Evolutionary conservation across 2,113 vertebrate genomes (phyloP), one percentile per base, ranked within the genome.

Genomic region (Bubalus kerabau): DNA sequence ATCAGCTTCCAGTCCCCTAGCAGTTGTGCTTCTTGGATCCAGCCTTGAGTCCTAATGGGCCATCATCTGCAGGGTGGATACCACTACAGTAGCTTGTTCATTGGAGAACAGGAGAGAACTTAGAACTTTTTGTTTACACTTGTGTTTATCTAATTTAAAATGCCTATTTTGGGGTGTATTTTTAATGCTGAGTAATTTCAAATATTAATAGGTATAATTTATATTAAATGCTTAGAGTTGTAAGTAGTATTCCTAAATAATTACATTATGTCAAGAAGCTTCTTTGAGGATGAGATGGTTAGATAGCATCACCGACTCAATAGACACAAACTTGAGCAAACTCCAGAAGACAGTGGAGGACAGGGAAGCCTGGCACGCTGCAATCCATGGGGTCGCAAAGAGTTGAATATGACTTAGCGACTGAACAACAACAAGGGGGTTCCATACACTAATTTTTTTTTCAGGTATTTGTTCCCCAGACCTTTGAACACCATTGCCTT

Each of bases 101-200:
- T 46, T 48, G 88, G 48, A 43, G 40, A 24, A 82, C 32, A 87
- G 71, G 52, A 87, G 82, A 82, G 28, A 86, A 52, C 24, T 30
- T 93, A 59, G 24, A 64, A 59, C 40, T 82, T 90, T 87, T 30
- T 30, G 43, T 52, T 62, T 81, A 56, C 14, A 52, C 21, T n/a
- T 94, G 4, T 9, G 40, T 94, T 90, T 16, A 36, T 86, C 40
- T 54, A n/a, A 67, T 52, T 85, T 86, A 89, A 86, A 87, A 54
- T 32, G 30, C 12, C 28, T 83, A 21, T 46, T 90, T 90, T 59
- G 32, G 30, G n/a, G 1, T 84, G 10, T 57, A 64, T 90, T 85
- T 96, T 97, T 90, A 82, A 57, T 60, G 8, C 81, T 86, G 59
- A 84, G 67, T 76, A 93, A 16, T 76, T 50, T 24, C 40, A 43